Percentiles rank a stretch among this genome's conserved stretches.
phyloP scores from a whole-genome alignment of 2,888 invertebrate genomes.

The Salpingus planirostris region DNA sequence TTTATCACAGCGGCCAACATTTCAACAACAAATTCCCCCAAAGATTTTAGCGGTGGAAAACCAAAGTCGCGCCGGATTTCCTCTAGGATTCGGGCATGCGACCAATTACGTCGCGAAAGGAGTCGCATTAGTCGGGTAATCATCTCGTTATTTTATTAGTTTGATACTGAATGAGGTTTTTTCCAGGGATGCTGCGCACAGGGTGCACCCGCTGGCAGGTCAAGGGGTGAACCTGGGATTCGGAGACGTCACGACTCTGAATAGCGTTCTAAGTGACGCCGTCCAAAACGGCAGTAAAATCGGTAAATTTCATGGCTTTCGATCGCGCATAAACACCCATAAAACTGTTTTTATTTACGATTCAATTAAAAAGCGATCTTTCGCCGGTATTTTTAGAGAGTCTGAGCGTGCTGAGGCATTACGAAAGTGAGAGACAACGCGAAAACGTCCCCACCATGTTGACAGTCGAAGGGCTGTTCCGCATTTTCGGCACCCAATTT shows the following conservation, averaged over 20 bases:
- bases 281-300: constrained; percentile 65
- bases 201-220: constrained; percentile 93
- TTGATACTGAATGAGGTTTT: constrained; percentile 7
- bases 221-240: constrained; percentile 98
- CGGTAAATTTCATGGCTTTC: constrained; percentile 48
- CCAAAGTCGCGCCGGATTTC: constrained; percentile 77
- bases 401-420: constrained; percentile 51
- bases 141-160: background rate
- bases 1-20: constrained; percentile 37
- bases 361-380: too few relatives aligned
- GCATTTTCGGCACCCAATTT: constrained; percentile 67
- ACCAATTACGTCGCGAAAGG: constrained; percentile 74
- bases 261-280: constrained; percentile 59
- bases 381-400: background rate
- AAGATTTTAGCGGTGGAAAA: constrained; percentile 51
- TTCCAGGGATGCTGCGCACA: constrained; percentile 74
- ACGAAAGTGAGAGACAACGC: constrained; percentile 75
- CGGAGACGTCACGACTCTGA: constrained; percentile 77
- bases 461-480: constrained; percentile 77
- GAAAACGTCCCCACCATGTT: constrained; percentile 85
- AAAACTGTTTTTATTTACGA: too few relatives aligned
- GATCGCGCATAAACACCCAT: too few relatives aligned
- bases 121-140: constrained; percentile 77
- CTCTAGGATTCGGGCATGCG: constrained; percentile 85
- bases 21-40: constrained; percentile 51